Evolutionary conservation across 2,113 vertebrate species (phyloP).

Genomic region (Bubo bubo): DNA sequence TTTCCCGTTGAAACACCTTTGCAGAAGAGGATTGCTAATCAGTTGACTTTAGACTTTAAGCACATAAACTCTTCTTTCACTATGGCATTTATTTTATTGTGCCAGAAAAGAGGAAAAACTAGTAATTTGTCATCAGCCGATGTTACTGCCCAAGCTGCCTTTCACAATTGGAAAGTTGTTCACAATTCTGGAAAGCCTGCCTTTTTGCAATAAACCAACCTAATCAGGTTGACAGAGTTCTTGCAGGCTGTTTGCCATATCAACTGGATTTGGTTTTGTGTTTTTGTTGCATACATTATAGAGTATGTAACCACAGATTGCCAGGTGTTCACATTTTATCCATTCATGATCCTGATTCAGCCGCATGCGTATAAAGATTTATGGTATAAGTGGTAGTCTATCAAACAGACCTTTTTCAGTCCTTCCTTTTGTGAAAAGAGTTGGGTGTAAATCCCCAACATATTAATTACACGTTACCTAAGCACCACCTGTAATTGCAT

Average conservation of each 20-base stretch:
- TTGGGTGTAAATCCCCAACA: not conserved
- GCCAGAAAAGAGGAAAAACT: slow-evolving; percentile 34
- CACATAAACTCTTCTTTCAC: not conserved
- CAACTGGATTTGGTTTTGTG: not conserved
- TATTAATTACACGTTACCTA: not conserved
- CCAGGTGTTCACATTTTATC: slow-evolving; percentile 30
- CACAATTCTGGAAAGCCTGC: not conserved
- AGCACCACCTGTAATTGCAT: slow-evolving; percentile 50
- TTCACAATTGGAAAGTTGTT: slow-evolving; percentile 4
- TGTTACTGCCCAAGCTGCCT: slow-evolving; percentile 9
- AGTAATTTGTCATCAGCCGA: not conserved
- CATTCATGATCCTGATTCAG: slow-evolving; percentile 22
- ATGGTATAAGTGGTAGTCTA: not conserved
- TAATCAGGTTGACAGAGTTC: not conserved
- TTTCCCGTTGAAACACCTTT: slow-evolving; percentile 26
- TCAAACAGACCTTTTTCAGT: slow-evolving; percentile 4
- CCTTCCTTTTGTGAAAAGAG: slow-evolving; percentile 24
- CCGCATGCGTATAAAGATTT: not conserved
- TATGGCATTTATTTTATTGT: slow-evolving; percentile 21
- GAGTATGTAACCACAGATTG: slow-evolving; percentile 61
- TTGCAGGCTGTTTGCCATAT: not conserved
- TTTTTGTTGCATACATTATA: slow-evolving; percentile 44
- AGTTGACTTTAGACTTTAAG: not conserved
- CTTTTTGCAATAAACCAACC: not conserved
- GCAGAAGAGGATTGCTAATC: slow-evolving; percentile 36